Base-by-base conservation (phyloP, 2,888 invertebrate species). In the Cyrtodaria siliqua region DNA sequence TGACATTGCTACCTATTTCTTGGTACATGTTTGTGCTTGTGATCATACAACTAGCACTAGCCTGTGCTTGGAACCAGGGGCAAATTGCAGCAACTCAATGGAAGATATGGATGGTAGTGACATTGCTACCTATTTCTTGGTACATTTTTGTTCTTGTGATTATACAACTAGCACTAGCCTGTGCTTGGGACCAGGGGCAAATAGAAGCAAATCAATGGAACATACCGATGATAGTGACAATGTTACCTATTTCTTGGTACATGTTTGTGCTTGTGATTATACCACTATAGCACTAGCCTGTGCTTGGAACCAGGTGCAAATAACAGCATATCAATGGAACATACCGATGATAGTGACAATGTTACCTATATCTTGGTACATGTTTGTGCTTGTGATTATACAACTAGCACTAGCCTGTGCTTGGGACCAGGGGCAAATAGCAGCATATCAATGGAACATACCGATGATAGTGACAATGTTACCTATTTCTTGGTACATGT, bases 391-490 rank as follows among this genome's bases (percentile, higher is more conserved):
- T 26, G 33, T 52, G n/a, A 40, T 14, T 18, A 33, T 33, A 33
- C 33, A 26, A 63, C n/a, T 18, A 63, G 52, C 52, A 53, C 53
- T 63, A 53, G 62, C 42, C 62, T 63, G 40, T 63, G 62, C 53
- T 63, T 63, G 18, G 40, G 40, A 53, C 24, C 24, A 63, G 42
- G 26, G 23, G 42, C 33, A 61, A 18, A 26, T 24, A 18, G 2
- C 44, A 42, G 12, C 42, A 40, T 16, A 53, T 33, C 33, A 33
- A 33, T 4, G 12, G 12, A 4, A 33, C 33, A 33, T 33, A 33
- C 33, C 4, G 33, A 33, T 4, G 12, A 33, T 33, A 12, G 9
- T n/a, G n/a, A 33, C 12, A 33, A 8, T 33, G 33, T 12, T 33
- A 33, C 12, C 33, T 33, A 33, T 33, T 33, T 33, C 33, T 33